These are phyloP conservation scores for Xenopus borealis DNA, from an alignment of 2,113 vertebrate species.

Conservation along the genomic window DNA sequence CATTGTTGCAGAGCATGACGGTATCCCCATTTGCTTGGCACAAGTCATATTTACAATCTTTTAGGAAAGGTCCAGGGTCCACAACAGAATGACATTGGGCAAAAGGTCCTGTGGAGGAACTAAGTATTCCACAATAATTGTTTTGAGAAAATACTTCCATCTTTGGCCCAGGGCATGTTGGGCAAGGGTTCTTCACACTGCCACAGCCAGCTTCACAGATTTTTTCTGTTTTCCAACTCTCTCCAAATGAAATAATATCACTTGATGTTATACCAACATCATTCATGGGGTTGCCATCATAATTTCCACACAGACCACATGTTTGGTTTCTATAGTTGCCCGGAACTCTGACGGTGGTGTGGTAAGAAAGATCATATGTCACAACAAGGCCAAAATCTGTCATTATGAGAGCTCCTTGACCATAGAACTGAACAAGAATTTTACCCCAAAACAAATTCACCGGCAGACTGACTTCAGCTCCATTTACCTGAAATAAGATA, in stretches of 20 bases:
- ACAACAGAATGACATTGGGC: slow-evolving; percentile 57
- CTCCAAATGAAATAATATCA: slow-evolving; percentile 52
- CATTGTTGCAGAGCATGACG: slow-evolving; percentile 56
- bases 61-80: slow-evolving; percentile 57
- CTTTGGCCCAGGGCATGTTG: slow-evolving; percentile 39
- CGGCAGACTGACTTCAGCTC: slow-evolving; percentile 52
- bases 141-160: slow-evolving; percentile 43
- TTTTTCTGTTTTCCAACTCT: slow-evolving; percentile 61
- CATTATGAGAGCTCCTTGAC: slow-evolving; percentile 28
- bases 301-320: slow-evolving; percentile 66
- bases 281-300: slow-evolving; percentile 53
- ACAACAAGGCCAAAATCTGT: slow-evolving; percentile 50
- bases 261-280: slow-evolving; percentile 31
- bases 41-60: slow-evolving; percentile 62
- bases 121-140: slow-evolving; percentile 58
- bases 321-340: slow-evolving; percentile 49
- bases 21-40: slow-evolving; percentile 59
- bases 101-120: slow-evolving; percentile 54
- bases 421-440: slow-evolving; percentile 33
- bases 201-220: slow-evolving; percentile 43
- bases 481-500: slow-evolving; percentile 58
- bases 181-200: slow-evolving; percentile 45
- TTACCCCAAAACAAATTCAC: slow-evolving; percentile 42
- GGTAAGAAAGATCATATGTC: slow-evolving; percentile 48
- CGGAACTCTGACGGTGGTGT: slow-evolving; percentile 47